Conservation (phyloP, 92 coral and sea anemone genomes). For the Pocillopora grandis region DNA sequence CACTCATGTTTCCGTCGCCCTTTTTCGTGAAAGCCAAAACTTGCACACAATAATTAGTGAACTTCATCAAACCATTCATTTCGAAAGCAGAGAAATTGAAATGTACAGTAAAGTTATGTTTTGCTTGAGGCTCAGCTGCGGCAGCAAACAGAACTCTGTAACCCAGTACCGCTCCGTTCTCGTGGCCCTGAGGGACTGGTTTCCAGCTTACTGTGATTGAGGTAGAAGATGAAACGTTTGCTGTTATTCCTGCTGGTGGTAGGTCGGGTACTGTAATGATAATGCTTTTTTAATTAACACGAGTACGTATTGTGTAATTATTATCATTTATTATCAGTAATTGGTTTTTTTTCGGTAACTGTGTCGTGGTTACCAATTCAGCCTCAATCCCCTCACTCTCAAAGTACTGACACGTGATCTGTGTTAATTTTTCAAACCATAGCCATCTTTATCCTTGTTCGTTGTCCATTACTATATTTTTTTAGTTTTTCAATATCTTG, state of each 20-base stretch:
- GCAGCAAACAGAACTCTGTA: slow-evolving; percentile 45
- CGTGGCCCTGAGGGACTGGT: slow-evolving; percentile 14
- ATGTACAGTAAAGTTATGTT: background rate
- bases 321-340: too few species aligned
- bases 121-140: slow-evolving; percentile 1
- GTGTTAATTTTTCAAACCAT: too few species aligned
- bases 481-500: too few species aligned
- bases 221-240: background rate
- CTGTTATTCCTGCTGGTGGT: slow-evolving; percentile 18
- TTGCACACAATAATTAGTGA: slow-evolving; percentile 36
- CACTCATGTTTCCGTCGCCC: slow-evolving; percentile 38
- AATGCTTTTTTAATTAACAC: too few species aligned
- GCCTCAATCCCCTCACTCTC: too few species aligned
- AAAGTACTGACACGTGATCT: too few species aligned
- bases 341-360: too few species aligned
- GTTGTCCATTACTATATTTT: too few species aligned
- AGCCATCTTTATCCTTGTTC: too few species aligned
- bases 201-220: slow-evolving; percentile 20
- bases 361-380: too few species aligned
- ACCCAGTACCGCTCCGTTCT: slow-evolving; percentile 26
- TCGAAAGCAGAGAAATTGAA: background rate
- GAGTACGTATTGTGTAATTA: too few species aligned
- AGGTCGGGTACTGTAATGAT: slow-evolving; percentile 1
- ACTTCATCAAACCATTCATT: background rate
- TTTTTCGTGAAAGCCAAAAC: slow-evolving; percentile 29